phyloP scores from a whole-genome alignment of 1,140 invertebrate species.

The Drosophila nigromelanica region DNA sequence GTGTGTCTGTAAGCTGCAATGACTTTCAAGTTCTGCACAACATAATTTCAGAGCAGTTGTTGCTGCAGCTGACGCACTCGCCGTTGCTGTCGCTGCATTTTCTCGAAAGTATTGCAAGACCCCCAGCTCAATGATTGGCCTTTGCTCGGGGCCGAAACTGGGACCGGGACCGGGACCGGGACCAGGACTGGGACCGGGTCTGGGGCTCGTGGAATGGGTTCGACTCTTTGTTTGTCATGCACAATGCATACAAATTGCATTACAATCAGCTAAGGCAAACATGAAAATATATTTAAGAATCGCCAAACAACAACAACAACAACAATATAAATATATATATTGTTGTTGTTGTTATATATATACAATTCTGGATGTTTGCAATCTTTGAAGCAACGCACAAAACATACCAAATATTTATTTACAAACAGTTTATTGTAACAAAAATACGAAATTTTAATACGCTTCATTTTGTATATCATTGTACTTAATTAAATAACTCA shows the following conservation, averaged over 20 bases:
- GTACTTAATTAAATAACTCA: no score
- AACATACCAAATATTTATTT: no score
- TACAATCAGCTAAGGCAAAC: conserved; percentile 75
- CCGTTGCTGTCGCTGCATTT: conserved; percentile 36
- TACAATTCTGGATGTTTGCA: not conserved
- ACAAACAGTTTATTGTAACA: no score
- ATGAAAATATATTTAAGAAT: conserved; percentile 65
- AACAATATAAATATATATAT: conserved; percentile 1
- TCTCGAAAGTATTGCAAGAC: conserved; percentile 16
- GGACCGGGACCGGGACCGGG: not conserved
- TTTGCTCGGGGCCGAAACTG: conserved; percentile 14
- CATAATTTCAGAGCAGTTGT: conserved; percentile 59
- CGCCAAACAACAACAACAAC: conserved; percentile 36
- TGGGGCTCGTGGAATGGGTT: conserved; percentile 19
- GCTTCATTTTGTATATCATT: not conserved
- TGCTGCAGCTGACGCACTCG: conserved; percentile 21
- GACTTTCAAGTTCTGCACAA: conserved; percentile 45
- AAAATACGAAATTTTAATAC: not conserved
- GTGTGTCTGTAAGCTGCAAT: conserved; percentile 28
- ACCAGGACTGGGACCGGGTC: not conserved
- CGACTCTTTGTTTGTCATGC: conserved; percentile 62
- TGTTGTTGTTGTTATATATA: no score
- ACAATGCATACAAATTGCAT: conserved; percentile 81
- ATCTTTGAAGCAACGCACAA: no score
- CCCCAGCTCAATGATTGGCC: conserved; percentile 29